Base-by-base conservation (phyloP, 2,888 invertebrate species). In the Leptothorax acervorum region DNA sequence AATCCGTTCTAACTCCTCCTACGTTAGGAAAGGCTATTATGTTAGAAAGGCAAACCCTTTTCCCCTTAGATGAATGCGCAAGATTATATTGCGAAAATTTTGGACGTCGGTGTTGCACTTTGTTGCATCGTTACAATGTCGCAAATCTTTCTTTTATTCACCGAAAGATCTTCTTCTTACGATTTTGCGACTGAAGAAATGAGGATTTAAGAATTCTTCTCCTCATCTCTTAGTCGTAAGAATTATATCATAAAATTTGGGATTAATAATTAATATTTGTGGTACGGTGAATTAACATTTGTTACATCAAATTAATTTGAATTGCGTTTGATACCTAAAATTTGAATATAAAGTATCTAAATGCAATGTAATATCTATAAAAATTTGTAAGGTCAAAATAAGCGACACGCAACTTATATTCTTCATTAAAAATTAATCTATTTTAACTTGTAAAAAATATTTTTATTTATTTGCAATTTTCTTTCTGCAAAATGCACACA, bases 51-150 rank as follows among this genome's bases (percentile, higher is more conserved):
- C 93, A 93, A 93, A 93, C 94, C 94, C 93, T 92, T 94, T 92
- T 88, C 87, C 82, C 87, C 87, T 86, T 88, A 94, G 93, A 94
- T 94, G 93, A 94, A 94, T 94, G 92, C 93, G 93, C 88, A 94
- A 94, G 95, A 95, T 95, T 95, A 94, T 94, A 93, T 94, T 92
- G 94, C 94, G 92, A 94, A 94, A 93, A 90, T 91, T 91, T 89
- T 89, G 87, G 78, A 86, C 84, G 82, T 89, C 83, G 84, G 84
- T 85, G 88, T 92, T 92, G 85, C 91, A 88, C 89, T 92, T 93
- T 93, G 92, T 92, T 84, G 86, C 84, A 57, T 88, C 62, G 79
- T 68, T 68, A 68, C 3, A 48, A 66, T 18, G 48, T 68, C 62
- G 57, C 63, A 55, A 35, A 48, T 35, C 48, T 11, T 66, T 23